Evolutionary conservation across 2,797 vertebrate species (phyloP).

Genomic region (Clarias pachynema): DNA sequence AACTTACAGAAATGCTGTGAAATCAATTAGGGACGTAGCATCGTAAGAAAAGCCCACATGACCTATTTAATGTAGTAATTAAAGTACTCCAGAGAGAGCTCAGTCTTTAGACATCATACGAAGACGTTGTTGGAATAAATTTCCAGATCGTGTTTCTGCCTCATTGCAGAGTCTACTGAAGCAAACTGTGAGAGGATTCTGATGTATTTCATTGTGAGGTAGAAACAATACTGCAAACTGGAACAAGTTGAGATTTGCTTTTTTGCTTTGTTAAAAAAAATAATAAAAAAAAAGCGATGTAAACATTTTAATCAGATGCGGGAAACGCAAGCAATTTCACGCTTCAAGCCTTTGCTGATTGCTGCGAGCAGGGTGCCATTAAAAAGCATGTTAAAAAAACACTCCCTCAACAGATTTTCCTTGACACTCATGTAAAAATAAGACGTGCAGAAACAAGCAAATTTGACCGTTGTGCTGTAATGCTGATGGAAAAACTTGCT

Average conservation of each 20-base stretch:
- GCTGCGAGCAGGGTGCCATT: not conserved
- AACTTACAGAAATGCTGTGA: too few species aligned
- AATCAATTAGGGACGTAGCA: too few species aligned
- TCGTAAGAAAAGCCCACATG: too few species aligned
- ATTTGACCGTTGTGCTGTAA: not conserved
- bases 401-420: not conserved
- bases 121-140: too few species aligned
- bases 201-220: not conserved
- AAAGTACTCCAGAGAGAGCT: too few species aligned
- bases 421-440: not conserved
- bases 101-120: too few species aligned
- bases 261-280: not conserved
- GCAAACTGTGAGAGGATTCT: not conserved
- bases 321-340: slow-evolving; percentile 10
- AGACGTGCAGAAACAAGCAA: not conserved
- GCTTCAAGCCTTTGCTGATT: not conserved
- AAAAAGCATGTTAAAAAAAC: not conserved
- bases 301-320: not conserved
- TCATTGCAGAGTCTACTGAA: not conserved
- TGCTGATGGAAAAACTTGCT: not conserved
- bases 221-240: not conserved
- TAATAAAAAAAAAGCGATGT: not conserved
- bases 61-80: too few species aligned
- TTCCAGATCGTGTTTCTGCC: not conserved
- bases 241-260: not conserved